These are phyloP conservation scores for Hyalella azteca DNA, from an alignment of 2,888 invertebrate species.

Conservation along the genomic window DNA sequence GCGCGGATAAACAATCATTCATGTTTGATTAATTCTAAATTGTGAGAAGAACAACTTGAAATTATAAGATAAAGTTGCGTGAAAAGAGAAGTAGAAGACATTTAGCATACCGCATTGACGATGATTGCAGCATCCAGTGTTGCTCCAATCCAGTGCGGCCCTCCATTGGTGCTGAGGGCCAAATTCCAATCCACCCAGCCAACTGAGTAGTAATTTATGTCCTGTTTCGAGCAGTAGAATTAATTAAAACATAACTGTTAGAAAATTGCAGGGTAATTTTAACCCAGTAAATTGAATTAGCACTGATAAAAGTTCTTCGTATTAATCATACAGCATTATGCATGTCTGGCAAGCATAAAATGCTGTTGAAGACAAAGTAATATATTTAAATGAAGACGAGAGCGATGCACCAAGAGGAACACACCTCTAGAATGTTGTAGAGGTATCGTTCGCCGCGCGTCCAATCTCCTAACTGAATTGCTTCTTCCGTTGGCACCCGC, in stretches of 20 bases:
- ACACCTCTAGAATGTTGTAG: slow-evolving; percentile 29
- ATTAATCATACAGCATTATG: neutral
- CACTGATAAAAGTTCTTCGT: neutral
- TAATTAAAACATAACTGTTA: neutral
- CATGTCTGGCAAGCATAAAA: neutral
- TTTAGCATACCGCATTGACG: slow-evolving; percentile 2
- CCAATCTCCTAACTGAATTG: slow-evolving; percentile 20
- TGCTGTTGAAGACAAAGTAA: neutral
- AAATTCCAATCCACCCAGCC: slow-evolving; percentile 30
- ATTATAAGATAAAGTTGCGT: no score
- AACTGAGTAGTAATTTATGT: slow-evolving; percentile 8
- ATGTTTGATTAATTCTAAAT: no score
- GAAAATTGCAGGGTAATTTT: neutral
- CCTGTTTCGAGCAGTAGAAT: neutral
- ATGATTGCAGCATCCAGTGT: neutral
- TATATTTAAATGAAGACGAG: neutral
- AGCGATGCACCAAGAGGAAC: neutral
- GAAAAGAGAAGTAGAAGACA: no score
- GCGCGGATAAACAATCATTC: no score
- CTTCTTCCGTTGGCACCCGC: neutral
- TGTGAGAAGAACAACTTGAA: no score
- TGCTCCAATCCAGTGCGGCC: neutral
- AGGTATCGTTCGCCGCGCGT: neutral
- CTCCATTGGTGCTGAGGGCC: neutral
- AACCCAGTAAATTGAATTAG: neutral